These are phyloP conservation scores for Opisthocomus hoazin DNA, from an alignment of 2,113 vertebrate species.

Conservation along the genomic window DNA sequence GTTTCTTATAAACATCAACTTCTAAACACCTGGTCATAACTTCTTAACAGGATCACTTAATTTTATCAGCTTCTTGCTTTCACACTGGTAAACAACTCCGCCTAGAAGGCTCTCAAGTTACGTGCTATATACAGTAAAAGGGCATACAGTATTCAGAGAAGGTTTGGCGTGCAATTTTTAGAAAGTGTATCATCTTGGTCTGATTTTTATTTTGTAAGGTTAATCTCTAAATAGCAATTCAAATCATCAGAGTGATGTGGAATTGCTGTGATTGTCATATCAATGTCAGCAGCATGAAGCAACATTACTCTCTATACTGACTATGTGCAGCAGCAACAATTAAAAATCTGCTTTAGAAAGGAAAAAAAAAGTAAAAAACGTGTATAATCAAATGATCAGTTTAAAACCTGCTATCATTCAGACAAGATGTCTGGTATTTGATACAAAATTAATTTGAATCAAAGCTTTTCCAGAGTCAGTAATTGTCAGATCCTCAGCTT, in stretches of 20 bases:
- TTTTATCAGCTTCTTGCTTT: background rate
- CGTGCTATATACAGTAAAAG: background rate
- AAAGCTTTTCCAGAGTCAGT: background rate
- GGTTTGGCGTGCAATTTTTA: background rate
- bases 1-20: background rate
- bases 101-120: background rate
- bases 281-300: background rate
- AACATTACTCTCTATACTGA: background rate
- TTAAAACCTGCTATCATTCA: background rate
- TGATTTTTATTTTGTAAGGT: background rate
- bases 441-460: constrained; percentile 21
- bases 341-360: background rate
- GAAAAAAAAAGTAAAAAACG: background rate
- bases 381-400: background rate
- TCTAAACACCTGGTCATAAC: background rate
- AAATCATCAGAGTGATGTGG: background rate
- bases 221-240: background rate
- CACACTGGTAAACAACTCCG: background rate
- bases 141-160: background rate
- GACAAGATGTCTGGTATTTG: background rate
- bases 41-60: background rate
- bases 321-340: background rate
- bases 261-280: background rate
- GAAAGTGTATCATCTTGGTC: background rate
- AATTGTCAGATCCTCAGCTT: background rate